Evolutionary conservation across 2,113 vertebrate genomes (phyloP).

Genomic region (Phasianus colchicus): DNA sequence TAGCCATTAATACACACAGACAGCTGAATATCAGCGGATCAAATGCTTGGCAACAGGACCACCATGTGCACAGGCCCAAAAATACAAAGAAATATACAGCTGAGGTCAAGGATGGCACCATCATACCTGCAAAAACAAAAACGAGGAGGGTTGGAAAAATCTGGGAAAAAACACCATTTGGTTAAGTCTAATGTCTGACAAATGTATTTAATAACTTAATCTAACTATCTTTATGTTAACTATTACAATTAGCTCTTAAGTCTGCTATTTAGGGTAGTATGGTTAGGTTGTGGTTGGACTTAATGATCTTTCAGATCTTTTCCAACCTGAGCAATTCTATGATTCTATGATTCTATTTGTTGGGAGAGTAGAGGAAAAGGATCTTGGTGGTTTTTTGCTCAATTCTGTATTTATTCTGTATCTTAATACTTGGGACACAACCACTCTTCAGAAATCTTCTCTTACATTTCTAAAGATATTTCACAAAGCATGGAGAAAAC

Average conservation of each 20-base stretch:
- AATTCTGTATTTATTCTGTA: background rate
- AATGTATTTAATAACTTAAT: background rate
- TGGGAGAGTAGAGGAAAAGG: background rate
- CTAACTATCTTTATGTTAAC: background rate
- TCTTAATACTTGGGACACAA: background rate
- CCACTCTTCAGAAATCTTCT: background rate
- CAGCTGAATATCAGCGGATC: constrained; percentile 98
- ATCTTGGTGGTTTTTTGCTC: background rate
- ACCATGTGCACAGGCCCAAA: constrained; percentile 97
- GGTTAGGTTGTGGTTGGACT: too few species aligned
- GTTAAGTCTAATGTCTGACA: background rate
- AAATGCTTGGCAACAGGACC: constrained; percentile 93
- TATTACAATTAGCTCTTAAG: background rate
- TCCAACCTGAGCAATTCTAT: too few species aligned
- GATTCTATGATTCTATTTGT: background rate
- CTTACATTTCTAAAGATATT: background rate
- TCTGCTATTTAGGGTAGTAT: too few species aligned
- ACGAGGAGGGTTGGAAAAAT: background rate
- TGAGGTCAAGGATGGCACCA: constrained; percentile 95
- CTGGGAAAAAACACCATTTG: background rate
- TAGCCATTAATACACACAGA: constrained; percentile 96
- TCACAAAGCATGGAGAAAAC: background rate
- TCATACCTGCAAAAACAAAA: constrained; percentile 85
- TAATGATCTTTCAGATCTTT: too few species aligned
- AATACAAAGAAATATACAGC: constrained; percentile 96